phyloP scores from a whole-genome alignment of 2,797 vertebrate species.

The Lemur catta region DNA sequence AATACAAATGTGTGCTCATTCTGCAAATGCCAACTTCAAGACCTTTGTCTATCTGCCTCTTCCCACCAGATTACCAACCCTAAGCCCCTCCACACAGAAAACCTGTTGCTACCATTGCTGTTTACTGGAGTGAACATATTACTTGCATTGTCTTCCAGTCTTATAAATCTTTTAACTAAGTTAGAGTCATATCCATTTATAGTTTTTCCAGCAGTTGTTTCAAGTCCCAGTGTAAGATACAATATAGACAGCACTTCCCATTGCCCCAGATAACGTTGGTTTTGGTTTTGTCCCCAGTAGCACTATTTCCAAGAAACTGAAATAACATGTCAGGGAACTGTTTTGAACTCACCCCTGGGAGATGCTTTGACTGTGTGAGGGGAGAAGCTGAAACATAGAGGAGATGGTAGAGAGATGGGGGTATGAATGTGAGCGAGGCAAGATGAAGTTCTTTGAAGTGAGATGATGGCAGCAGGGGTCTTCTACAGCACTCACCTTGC shows the following conservation, averaged over 20 bases:
- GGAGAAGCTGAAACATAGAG: neutral
- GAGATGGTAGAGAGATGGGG: neutral
- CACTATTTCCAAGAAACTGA: neutral
- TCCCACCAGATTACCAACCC: neutral
- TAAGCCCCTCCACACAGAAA: neutral
- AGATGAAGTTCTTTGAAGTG: neutral
- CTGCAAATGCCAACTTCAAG: neutral
- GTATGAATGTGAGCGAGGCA: neutral
- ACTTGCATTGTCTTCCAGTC: neutral
- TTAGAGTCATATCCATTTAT: neutral
- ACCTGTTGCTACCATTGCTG: neutral
- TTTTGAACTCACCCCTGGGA: neutral
- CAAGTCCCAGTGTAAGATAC: neutral
- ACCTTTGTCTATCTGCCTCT: neutral
- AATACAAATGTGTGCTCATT: too few relatives aligned
- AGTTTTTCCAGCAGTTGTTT: neutral
- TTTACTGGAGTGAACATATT: neutral
- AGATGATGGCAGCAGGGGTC: neutral
- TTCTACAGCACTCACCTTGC: neutral
- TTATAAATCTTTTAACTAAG: neutral
- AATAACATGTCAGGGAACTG: neutral
- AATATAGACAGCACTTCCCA: neutral
- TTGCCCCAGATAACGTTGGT: neutral
- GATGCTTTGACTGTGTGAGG: neutral
- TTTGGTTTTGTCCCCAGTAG: neutral